Conservation (phyloP, 2,113 vertebrate genomes). For the Recurvirostra avosetta region DNA sequence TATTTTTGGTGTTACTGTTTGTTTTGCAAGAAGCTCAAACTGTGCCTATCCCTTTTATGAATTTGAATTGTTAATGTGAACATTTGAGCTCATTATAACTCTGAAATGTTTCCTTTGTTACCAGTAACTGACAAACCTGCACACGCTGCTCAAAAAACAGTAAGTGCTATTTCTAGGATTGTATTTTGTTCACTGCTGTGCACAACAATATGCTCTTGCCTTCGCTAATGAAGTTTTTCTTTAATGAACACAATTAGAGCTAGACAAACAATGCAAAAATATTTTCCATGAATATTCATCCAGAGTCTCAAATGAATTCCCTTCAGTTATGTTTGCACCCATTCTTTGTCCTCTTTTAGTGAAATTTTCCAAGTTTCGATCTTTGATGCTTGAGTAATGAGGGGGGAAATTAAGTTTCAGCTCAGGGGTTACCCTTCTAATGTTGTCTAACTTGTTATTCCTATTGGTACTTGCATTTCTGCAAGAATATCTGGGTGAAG, state of each 20-base stretch:
- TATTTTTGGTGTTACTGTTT: not conserved
- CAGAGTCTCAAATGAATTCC: not conserved
- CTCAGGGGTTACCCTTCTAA: not conserved
- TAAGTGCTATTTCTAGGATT: constrained; percentile 31
- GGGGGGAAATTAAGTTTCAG: constrained; percentile 15
- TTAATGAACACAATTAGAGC: constrained; percentile 59
- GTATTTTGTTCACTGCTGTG: constrained; percentile 31
- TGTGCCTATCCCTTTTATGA: not conserved
- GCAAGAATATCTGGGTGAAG: not conserved
- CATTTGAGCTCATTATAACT: constrained; percentile 46
- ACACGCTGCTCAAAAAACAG: not conserved
- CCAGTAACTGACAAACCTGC: constrained; percentile 16
- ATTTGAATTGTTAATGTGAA: constrained; percentile 42
- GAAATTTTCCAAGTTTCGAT: not conserved
- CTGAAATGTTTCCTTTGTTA: constrained; percentile 54
- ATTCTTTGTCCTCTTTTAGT: not conserved
- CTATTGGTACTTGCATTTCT: not conserved
- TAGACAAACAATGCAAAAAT: constrained; percentile 54
- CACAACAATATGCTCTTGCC: constrained; percentile 38
- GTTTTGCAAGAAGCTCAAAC: not conserved
- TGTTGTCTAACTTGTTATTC: not conserved
- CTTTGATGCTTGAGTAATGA: constrained; percentile 39
- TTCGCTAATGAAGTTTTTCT: constrained; percentile 40
- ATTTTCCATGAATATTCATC: constrained; percentile 53
- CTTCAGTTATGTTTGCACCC: not conserved